These are phyloP conservation scores for Sisyra terminalis DNA, from an alignment of 2,888 invertebrate species.

Conservation along the genomic window DNA sequence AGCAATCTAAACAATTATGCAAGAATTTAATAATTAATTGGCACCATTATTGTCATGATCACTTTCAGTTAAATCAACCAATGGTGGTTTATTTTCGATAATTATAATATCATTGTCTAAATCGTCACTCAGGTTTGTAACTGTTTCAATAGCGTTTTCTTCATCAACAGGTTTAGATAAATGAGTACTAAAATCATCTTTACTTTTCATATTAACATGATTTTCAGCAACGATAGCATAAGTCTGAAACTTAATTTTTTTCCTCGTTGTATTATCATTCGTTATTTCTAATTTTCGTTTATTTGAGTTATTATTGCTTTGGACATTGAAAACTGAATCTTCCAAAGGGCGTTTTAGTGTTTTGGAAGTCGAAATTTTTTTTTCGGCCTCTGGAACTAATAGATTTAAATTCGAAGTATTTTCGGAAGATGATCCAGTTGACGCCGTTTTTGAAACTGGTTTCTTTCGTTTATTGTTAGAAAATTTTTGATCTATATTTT, in stretches of 20 bases:
- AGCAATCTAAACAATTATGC: too few species aligned
- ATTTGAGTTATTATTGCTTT: conserved; percentile 18
- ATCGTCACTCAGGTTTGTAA: neutral
- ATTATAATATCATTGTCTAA: neutral
- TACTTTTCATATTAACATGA: conserved; percentile 17
- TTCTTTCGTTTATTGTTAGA: too few species aligned
- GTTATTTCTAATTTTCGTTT: neutral
- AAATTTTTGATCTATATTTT: too few species aligned
- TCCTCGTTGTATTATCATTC: neutral
- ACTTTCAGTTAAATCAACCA: neutral
- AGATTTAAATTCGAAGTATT: too few species aligned
- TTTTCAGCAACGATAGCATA: conserved; percentile 4
- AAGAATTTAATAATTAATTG: too few species aligned
- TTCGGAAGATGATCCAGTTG: too few species aligned
- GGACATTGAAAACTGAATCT: too few species aligned
- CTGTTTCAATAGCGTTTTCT: conserved; percentile 1
- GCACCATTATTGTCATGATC: conserved; percentile 1
- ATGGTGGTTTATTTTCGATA: conserved; percentile 1
- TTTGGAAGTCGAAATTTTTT: too few species aligned
- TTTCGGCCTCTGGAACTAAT: too few species aligned
- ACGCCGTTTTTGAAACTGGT: too few species aligned
- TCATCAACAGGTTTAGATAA: conserved; percentile 20
- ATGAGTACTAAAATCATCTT: conserved; percentile 24
- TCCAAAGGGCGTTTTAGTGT: too few species aligned
- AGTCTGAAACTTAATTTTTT: conserved; percentile 6